Evolutionary conservation across 2,113 vertebrate genomes (phyloP).

Genomic region (Anoplopoma fimbria): DNA sequence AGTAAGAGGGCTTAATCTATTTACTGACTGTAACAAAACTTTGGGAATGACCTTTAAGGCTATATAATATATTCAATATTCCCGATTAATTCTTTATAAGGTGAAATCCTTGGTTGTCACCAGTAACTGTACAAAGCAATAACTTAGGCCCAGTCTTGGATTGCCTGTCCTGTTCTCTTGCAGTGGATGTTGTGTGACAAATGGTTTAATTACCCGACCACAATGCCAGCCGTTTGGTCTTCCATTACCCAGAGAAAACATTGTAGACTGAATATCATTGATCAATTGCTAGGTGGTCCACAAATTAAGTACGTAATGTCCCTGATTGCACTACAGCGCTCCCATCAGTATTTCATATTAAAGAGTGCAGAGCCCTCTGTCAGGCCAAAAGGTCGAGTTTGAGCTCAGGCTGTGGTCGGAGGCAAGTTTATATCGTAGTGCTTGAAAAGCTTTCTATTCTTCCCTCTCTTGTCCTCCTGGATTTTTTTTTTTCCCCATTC

Average conservation of each 20-base stretch:
- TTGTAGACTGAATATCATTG: conserved; percentile 65
- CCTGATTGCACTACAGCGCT: conserved; percentile 58
- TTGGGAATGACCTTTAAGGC: conserved; percentile 53
- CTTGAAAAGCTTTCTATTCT: conserved; percentile 47
- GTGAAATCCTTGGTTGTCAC: conserved; percentile 51
- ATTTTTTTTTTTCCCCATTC: conserved; percentile 46
- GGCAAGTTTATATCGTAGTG: conserved; percentile 21
- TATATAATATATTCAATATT: conserved; percentile 37
- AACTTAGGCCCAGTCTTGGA: conserved; percentile 36
- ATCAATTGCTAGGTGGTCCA: conserved; percentile 67
- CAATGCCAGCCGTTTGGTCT: conserved; percentile 61
- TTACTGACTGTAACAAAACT: conserved; percentile 53
- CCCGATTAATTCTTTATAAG: conserved; percentile 57
- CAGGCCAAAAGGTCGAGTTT: conserved; percentile 19
- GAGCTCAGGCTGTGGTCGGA: conserved; percentile 52
- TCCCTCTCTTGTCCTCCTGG: conserved; percentile 23
- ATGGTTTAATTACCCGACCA: conserved; percentile 77
- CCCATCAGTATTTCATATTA: conserved; percentile 40
- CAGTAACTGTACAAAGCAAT: conserved; percentile 53
- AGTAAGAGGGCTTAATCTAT: conserved; percentile 32
- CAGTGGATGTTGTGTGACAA: conserved; percentile 69
- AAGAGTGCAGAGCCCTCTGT: conserved; percentile 52
- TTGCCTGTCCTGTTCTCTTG: conserved; percentile 40
- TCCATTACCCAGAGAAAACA: conserved; percentile 63
- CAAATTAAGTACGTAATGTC: conserved; percentile 73